Percentiles rank a stretch among this genome's conserved stretches.
These are phyloP conservation scores for Subacronicta megacephala DNA, from an alignment of 2,888 invertebrate species.

Conservation along the genomic window DNA sequence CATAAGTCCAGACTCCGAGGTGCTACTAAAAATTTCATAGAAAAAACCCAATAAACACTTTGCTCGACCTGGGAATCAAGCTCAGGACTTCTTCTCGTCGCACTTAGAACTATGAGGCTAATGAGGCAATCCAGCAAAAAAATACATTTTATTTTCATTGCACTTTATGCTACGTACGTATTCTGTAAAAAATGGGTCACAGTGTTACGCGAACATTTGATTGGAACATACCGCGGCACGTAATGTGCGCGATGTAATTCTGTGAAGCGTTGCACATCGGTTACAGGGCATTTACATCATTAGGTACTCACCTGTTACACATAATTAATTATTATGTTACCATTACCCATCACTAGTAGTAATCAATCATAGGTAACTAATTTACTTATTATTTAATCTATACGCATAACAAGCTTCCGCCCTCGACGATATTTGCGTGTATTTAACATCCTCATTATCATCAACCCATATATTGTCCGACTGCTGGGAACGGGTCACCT, in stretches of 20 bases:
- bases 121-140: no score
- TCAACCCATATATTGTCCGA: no score
- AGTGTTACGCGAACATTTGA: not conserved
- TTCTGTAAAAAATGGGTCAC: not conserved
- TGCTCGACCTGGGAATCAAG: no score
- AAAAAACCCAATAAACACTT: no score
- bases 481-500: no score
- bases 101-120: no score
- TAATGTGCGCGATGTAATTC: slow-evolving; percentile 18
- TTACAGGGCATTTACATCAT: slow-evolving; percentile 30
- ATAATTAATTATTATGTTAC: slow-evolving; percentile 11
- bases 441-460: no score
- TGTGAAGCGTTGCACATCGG: slow-evolving; percentile 8
- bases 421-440: no score
- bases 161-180: not conserved
- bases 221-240: not conserved
- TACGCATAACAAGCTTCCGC: not conserved
- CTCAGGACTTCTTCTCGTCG: no score
- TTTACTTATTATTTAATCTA: slow-evolving; percentile 15
- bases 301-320: slow-evolving; percentile 5
- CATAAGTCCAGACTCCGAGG: no score
- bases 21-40: no score
- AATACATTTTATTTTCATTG: not conserved
- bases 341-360: slow-evolving; percentile 17
- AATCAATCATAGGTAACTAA: slow-evolving; percentile 27